Conservation (phyloP, 2,797 vertebrate species). For the Sternotherus odoratus region DNA sequence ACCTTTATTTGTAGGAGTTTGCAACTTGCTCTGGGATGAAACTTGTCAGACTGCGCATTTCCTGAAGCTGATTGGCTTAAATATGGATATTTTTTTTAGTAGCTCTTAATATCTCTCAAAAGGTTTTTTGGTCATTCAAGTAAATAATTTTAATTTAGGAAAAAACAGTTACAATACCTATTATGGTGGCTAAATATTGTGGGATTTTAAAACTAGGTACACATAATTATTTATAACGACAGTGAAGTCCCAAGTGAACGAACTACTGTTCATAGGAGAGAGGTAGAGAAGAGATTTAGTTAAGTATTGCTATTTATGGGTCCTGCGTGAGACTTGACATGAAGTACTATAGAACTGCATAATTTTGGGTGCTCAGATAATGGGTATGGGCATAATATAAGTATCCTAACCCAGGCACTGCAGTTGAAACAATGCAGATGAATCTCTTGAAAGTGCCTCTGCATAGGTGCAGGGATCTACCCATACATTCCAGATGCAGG, state of each 20-base stretch:
- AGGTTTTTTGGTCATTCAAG: not conserved
- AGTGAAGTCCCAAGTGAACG: constrained; percentile 24
- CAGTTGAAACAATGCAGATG: not conserved
- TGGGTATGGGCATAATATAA: not conserved
- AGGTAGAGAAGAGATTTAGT: constrained; percentile 21
- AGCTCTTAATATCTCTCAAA: not conserved
- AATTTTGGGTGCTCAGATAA: not conserved
- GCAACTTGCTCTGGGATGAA: not conserved
- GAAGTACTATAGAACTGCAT: not conserved
- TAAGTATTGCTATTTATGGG: constrained; percentile 32
- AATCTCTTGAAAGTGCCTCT: not conserved
- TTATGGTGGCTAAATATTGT: not conserved
- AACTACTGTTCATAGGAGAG: not conserved
- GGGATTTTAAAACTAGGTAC: not conserved
- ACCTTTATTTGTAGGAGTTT: not conserved
- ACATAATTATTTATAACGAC: not conserved
- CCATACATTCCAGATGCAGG: not conserved
- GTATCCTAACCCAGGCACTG: not conserved
- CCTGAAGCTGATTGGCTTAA: not conserved
- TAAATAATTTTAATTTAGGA: too few species aligned
- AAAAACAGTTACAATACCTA: not conserved
- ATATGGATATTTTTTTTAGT: not conserved
- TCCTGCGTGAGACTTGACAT: not conserved
- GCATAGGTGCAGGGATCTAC: not conserved
- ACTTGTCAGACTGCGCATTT: not conserved